Evolutionary conservation across 2,113 vertebrate species (phyloP).

Genomic region (Muscicapa adusta): DNA sequence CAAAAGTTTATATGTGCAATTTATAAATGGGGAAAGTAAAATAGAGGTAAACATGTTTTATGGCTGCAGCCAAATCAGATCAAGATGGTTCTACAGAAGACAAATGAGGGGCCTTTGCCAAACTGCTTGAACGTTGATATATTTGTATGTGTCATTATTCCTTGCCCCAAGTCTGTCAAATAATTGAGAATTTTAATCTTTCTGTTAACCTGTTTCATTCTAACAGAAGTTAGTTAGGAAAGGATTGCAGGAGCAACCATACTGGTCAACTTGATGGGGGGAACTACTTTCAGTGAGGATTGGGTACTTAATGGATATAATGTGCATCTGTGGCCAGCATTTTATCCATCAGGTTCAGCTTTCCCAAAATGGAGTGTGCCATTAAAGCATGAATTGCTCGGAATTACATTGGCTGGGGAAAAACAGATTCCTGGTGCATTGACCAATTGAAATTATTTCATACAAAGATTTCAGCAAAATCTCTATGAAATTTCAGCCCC

Average conservation of each 20-base stretch:
- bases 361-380: neutral
- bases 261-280: neutral
- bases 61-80: neutral
- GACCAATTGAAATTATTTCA: neutral
- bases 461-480: neutral
- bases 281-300: neutral
- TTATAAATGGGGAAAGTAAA: neutral
- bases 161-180: neutral
- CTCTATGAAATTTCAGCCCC: neutral
- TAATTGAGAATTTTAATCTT: neutral
- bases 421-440: neutral
- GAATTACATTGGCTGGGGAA: neutral
- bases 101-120: neutral
- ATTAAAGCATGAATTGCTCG: neutral
- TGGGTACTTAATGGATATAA: neutral
- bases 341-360: neutral
- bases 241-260: neutral
- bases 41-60: neutral
- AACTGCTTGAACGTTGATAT: neutral
- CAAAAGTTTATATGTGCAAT: neutral
- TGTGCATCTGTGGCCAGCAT: neutral
- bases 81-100: neutral
- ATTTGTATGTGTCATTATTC: neutral
- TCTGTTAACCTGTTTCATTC: neutral
- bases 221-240: neutral